Base-by-base conservation (phyloP, 2,113 vertebrate genomes). In the Hiodon tergisus region DNA sequence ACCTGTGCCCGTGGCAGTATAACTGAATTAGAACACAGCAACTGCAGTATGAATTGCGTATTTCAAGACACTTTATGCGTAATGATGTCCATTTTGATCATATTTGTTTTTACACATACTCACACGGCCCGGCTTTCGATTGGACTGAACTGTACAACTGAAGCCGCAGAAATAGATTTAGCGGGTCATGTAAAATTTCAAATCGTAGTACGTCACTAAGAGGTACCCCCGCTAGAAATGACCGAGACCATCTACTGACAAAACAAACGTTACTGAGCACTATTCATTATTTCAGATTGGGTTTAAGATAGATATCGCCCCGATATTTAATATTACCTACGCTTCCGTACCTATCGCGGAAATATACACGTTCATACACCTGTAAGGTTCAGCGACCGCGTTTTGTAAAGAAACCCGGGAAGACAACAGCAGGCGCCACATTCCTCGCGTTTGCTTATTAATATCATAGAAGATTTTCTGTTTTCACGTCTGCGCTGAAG, bases 171-270 rank as follows among this genome's bases (percentile, higher is more conserved):
- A 47, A 65, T 10, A 9, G 61, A 46, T 70, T 78, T 70, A 55
- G 76, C 67, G 71, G 72, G 74, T 69, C 66, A 71, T 77, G 67
- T 70, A 76, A 71, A 71, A 74, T 74, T 81, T 74, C 74, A 80
- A 76, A 80, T 72, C 70, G 71, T 67, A 67, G 31, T 71, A 78
- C 77, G 81, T 82, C 81, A 78, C 76, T 61, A 71, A 74, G 69
- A 76, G 78, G 81, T 67, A 75, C 76, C 67, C 72, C 76, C 74
- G 16, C 74, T 62, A 48, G 17, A 78, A 82, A 76, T 62, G 65
- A 74, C 67, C 52, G 8, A 66, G 67, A 74, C 67, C 7, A 17
- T 14, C 68, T 61, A 67, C 58, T 54, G 73, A 70, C 65, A 70
- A 60, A 78, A 17, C 71, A 73, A 71, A 71, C 75, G 77, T 66